Conservation (phyloP, 2,888 invertebrate genomes). For the Desoria tigrina region DNA sequence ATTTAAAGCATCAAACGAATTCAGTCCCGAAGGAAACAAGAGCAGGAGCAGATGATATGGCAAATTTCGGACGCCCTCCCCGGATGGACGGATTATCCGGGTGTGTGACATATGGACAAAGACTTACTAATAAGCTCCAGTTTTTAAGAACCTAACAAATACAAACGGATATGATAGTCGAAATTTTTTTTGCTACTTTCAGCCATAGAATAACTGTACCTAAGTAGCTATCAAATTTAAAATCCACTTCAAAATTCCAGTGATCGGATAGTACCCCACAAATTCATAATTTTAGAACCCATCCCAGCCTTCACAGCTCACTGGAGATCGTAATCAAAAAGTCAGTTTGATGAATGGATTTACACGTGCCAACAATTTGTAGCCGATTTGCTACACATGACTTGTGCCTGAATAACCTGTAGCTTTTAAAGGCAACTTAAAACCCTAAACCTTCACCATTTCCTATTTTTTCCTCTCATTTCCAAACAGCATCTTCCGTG, state of each 20-base stretch:
- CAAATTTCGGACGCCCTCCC: not conserved
- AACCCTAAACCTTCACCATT: not conserved
- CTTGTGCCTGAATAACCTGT: not conserved
- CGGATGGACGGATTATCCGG: slow-evolving; percentile 11
- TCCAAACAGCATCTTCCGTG: too few relatives aligned
- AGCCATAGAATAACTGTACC: not conserved
- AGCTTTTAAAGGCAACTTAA: not conserved
- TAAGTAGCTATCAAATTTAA: too few relatives aligned
- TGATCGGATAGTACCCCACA: too few relatives aligned
- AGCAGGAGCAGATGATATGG: too few relatives aligned
- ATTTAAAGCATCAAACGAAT: too few relatives aligned
- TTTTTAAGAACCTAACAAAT: not conserved
- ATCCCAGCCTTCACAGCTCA: too few relatives aligned
- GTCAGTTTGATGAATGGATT: slow-evolving; percentile 8
- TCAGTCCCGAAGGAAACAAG: too few relatives aligned
- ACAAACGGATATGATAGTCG: not conserved
- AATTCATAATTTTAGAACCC: too few relatives aligned
- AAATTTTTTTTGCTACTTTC: too few relatives aligned
- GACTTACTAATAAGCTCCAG: slow-evolving; percentile 7
- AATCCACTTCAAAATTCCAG: too few relatives aligned
- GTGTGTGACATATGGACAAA: slow-evolving; percentile 12
- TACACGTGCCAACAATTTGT: slow-evolving; percentile 11
- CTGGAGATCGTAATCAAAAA: too few relatives aligned
- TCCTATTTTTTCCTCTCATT: not conserved
- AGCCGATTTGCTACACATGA: slow-evolving; percentile 11